Evolutionary conservation across 1,140 invertebrate species (phyloP).

Genomic region (Leptinotarsa defecta): DNA sequence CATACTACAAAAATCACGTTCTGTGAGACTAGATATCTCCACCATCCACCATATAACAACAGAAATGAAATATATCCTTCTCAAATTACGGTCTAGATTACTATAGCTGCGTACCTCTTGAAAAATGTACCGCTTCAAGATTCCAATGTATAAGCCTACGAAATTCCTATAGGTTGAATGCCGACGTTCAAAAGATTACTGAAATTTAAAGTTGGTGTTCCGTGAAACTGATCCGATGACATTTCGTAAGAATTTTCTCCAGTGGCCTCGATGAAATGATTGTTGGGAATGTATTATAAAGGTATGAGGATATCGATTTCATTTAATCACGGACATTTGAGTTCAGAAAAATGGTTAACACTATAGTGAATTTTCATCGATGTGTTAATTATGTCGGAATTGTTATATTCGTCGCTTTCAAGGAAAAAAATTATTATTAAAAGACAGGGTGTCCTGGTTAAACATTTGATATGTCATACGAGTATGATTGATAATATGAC

Average conservation of each 20-base stretch:
- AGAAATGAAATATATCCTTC: conserved; percentile 1
- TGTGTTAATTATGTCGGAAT: no score
- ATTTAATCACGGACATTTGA: not conserved
- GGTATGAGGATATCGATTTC: not conserved
- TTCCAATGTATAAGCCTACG: not conserved
- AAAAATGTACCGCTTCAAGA: not conserved
- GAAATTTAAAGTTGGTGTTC: not conserved
- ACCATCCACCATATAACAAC: not conserved
- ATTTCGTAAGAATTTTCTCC: not conserved
- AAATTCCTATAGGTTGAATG: not conserved
- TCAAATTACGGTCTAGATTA: not conserved
- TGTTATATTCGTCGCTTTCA: no score
- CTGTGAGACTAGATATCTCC: not conserved
- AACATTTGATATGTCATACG: no score
- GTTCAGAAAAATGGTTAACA: not conserved
- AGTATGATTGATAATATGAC: no score
- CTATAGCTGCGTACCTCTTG: not conserved
- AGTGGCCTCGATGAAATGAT: not conserved
- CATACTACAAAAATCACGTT: not conserved
- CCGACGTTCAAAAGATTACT: not conserved
- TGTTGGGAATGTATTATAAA: not conserved
- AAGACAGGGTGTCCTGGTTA: no score
- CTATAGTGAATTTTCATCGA: not conserved
- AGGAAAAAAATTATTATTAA: no score
- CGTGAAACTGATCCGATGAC: conserved; percentile 1